Percentiles rank a stretch among this genome's conserved stretches.
Evolutionary conservation across 2,888 invertebrate species (phyloP).

Genomic region (Melitaea athalia): DNA sequence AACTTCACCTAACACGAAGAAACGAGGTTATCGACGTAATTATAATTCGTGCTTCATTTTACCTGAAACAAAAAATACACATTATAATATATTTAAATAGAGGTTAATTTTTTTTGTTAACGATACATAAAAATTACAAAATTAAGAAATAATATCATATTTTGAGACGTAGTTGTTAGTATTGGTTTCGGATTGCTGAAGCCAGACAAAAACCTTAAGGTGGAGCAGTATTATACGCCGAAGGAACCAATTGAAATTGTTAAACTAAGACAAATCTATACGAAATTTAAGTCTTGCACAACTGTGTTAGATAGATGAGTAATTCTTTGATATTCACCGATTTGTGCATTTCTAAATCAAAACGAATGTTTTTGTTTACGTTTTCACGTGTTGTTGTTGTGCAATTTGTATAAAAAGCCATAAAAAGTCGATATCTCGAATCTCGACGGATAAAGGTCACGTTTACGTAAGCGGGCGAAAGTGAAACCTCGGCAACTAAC

Average conservation of each 20-base stretch:
- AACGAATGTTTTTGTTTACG: background rate
- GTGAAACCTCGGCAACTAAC: conserved; percentile 61
- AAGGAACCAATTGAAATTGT: no score
- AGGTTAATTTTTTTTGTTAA: background rate
- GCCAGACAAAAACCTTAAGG: no score
- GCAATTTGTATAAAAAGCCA: conserved; percentile 9
- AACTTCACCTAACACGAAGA: background rate
- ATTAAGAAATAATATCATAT: no score
- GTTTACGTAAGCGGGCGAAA: conserved; percentile 74
- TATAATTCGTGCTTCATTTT: background rate
- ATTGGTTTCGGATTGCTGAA: no score
- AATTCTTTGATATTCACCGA: no score
- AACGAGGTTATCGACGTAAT: background rate
- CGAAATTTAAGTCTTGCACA: no score
- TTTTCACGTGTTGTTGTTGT: conserved; percentile 7
- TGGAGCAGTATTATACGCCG: no score
- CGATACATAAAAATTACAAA: background rate
- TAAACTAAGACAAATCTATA: no score
- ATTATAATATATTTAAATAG: background rate
- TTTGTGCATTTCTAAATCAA: background rate
- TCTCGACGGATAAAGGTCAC: conserved; percentile 54
- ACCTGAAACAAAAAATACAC: background rate
- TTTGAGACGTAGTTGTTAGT: no score
- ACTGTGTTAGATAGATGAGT: no score
- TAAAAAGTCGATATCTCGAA: conserved; percentile 24